Conservation (phyloP, 1,140 invertebrate genomes). For the Trichogramma pretiosum region DNA sequence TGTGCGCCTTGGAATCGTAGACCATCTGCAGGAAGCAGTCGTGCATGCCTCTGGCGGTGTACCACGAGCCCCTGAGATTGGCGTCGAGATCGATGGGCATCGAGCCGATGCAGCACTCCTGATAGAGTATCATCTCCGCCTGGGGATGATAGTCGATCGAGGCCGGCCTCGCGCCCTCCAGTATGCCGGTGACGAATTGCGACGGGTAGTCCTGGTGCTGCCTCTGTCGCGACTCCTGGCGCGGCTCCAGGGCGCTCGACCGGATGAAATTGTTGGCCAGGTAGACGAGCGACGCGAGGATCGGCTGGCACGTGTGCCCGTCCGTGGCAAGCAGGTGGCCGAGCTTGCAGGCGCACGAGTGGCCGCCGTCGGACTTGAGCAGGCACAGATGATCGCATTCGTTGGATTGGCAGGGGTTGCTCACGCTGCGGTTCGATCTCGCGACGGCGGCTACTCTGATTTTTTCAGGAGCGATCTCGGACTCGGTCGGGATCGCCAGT, state of each 20-base stretch:
- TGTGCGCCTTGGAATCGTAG: background rate
- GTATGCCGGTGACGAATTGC: background rate
- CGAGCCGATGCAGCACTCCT: background rate
- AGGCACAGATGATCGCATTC: slow-evolving; percentile 3
- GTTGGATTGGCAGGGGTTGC: background rate
- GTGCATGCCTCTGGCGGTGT: background rate
- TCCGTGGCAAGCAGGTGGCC: background rate
- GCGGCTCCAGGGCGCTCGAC: background rate
- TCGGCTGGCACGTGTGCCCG: background rate
- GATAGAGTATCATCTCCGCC: background rate
- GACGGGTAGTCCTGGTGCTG: background rate
- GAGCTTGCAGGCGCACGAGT: slow-evolving; percentile 1
- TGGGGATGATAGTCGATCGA: slow-evolving; percentile 3
- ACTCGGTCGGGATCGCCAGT: background rate
- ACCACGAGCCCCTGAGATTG: slow-evolving; percentile 1
- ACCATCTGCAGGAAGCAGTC: slow-evolving; percentile 1
- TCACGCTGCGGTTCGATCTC: too few species aligned
- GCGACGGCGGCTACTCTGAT: background rate
- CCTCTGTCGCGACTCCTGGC: too few species aligned
- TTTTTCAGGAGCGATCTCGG: background rate
- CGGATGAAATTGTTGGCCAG: background rate
- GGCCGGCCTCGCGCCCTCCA: background rate
- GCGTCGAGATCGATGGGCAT: background rate
- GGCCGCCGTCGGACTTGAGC: background rate
- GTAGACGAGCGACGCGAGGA: slow-evolving; percentile 1